These are phyloP conservation scores for Trissoscelio sp. DNA, from an alignment of 2,888 invertebrate genomes.

Conservation along the genomic window DNA sequence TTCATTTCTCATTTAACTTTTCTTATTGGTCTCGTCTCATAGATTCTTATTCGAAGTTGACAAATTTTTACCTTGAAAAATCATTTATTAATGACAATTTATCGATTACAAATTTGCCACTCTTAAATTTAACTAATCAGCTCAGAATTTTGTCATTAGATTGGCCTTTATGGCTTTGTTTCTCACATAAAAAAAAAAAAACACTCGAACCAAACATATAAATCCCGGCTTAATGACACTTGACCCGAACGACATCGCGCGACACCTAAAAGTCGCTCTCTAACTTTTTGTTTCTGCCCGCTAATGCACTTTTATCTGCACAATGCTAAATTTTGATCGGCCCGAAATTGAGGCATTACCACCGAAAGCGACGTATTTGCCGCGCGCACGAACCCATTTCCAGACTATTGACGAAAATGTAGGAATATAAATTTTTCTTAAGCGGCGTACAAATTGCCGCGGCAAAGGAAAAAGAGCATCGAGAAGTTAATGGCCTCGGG, in stretches of 20 bases:
- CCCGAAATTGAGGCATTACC: conserved; percentile 63
- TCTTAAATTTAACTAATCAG: conserved; percentile 3
- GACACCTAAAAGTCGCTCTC: conserved; percentile 35
- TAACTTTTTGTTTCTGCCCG: conserved; percentile 51
- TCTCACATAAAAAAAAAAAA: background rate
- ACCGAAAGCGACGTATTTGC: conserved; percentile 39
- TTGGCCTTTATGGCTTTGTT: conserved; percentile 15
- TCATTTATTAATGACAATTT: conserved; percentile 48
- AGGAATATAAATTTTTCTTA: conserved; percentile 66
- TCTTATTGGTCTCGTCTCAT: no score
- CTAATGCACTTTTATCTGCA: conserved; percentile 56
- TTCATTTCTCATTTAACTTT: no score
- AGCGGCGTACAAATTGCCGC: conserved; percentile 58
- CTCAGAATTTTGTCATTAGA: background rate
- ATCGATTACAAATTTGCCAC: conserved; percentile 16
- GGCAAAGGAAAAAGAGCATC: conserved; percentile 35
- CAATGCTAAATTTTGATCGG: conserved; percentile 59
- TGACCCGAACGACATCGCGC: background rate
- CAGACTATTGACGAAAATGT: conserved; percentile 63
- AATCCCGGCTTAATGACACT: conserved; percentile 34
- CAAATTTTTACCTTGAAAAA: conserved; percentile 30
- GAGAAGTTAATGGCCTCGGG: conserved; percentile 46
- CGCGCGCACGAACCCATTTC: conserved; percentile 49
- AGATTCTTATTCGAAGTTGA: no score
- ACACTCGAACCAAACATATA: conserved; percentile 20